Conservation (phyloP, 2,113 vertebrate genomes). For the Ameiurus melas region DNA sequence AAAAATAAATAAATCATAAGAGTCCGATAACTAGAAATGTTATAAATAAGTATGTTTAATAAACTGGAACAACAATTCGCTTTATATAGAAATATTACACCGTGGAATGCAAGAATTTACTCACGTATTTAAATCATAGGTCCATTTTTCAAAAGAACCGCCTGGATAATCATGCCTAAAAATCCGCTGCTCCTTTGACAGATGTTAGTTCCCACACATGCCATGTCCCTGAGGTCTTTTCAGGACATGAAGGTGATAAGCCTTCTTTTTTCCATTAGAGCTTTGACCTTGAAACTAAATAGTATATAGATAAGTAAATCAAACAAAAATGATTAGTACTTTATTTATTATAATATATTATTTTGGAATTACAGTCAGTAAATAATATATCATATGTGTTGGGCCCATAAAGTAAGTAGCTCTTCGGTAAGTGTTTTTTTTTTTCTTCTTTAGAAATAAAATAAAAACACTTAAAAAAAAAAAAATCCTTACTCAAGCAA, state of each 20-base stretch:
- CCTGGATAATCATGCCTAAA: neutral
- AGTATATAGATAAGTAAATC: neutral
- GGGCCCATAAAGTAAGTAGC: neutral
- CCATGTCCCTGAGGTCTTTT: neutral
- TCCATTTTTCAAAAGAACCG: neutral
- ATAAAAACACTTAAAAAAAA: no score
- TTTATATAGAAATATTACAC: neutral
- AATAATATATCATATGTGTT: neutral
- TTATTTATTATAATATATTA: neutral
- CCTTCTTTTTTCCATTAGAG: neutral
- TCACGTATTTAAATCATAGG: neutral
- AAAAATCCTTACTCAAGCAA: neutral
- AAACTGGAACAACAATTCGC: neutral
- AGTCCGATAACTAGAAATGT: neutral
- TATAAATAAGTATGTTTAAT: neutral
- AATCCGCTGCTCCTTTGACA: neutral
- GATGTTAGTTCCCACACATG: slow-evolving; percentile 19
- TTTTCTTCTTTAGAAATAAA: neutral
- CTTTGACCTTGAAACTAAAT: neutral
- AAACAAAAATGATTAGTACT: neutral
- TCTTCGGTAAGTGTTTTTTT: neutral
- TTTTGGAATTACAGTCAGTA: neutral
- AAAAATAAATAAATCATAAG: no score
- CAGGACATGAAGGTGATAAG: neutral
- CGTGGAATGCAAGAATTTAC: neutral